Evolutionary conservation across 2,797 vertebrate species (phyloP), one percentile per base, ranked within the genome.

Genomic region (Threskiornis aethiopicus): DNA sequence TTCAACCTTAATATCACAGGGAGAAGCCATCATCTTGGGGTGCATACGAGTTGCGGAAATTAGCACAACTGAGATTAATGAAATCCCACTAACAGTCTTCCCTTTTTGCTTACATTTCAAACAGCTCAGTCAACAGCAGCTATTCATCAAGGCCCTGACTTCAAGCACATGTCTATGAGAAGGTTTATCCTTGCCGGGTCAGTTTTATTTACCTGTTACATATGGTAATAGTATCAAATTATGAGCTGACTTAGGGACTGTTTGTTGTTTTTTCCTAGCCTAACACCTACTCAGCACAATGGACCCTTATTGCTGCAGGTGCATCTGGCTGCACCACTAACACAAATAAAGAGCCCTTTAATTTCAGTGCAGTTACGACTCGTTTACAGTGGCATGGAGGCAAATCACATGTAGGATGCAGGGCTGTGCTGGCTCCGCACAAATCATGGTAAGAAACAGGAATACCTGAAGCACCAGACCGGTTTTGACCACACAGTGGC

Each of bases 401-500:
- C 9, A 4, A 46, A 54, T 17, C 59, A 1, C 26, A 3, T 0
- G 10, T 3, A 28, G 49, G 55, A 41, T 47, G 62, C 77, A 13
- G 59, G 18, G 78, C 41, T 39, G 19, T 16, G 16, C 67, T 42
- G 42, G 35, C 8, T 24, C 16, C 54, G 0, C 37, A 8, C 9
- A 29, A 21, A 49, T 3, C 67, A 0, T 1, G 10, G 33, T 3
- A 6, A 59, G 71, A 41, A 54, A 4, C 13, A 4, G n/a, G 16
- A 75, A 59, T 11, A 91, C 46, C 75, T 88, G 92, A 26, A 76
- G 78, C 55, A 84, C 26, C 75, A 88, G 80, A 29, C 83, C 75
- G 5, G 39, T 46, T 97, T 81, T 87, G 88, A 64, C 97, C 97
- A 98, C 97, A 97, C 46, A 84, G 97, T 73, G 97, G 97, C 97